phyloP scores from a whole-genome alignment of 2,113 vertebrate genomes.

The Cranoglanis bouderius region DNA sequence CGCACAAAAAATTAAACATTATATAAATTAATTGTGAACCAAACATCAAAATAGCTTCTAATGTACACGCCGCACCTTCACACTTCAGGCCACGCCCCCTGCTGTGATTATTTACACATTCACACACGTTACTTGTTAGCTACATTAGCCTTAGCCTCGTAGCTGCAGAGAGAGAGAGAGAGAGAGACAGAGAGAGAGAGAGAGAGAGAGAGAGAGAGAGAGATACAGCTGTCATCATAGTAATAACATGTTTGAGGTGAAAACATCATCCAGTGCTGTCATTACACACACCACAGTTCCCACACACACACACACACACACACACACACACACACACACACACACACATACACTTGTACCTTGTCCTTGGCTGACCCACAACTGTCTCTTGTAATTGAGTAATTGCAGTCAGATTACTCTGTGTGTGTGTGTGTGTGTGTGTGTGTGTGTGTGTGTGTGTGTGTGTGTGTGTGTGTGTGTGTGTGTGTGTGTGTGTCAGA shows the following conservation, averaged over 20 bases:
- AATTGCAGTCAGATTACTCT: constrained; percentile 20
- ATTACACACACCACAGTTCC: constrained; percentile 47
- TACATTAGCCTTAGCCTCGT: not conserved
- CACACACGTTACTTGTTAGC: not conserved
- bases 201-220: constrained; percentile 8
- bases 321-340: constrained; percentile 1
- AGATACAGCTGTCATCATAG: constrained; percentile 39
- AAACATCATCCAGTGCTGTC: constrained; percentile 51
- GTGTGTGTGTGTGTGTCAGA: not conserved
- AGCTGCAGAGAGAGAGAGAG: not conserved
- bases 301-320: constrained; percentile 6
- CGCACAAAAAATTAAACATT: not conserved
- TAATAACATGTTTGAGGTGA: constrained; percentile 53
- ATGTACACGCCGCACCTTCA: not conserved
- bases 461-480: not conserved
- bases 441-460: constrained; percentile 31
- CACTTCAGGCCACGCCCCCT: not conserved
- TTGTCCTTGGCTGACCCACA: constrained; percentile 22
- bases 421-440: constrained; percentile 32
- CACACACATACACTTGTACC: not conserved
- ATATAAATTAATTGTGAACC: not conserved
- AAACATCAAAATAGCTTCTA: not conserved
- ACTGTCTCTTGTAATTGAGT: constrained; percentile 15
- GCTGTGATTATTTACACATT: not conserved
- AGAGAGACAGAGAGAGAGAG: too few relatives aligned